Percentiles rank a stretch among this genome's conserved stretches.
phyloP scores from a whole-genome alignment of 1,140 invertebrate genomes.

The Drosophila sp. region DNA sequence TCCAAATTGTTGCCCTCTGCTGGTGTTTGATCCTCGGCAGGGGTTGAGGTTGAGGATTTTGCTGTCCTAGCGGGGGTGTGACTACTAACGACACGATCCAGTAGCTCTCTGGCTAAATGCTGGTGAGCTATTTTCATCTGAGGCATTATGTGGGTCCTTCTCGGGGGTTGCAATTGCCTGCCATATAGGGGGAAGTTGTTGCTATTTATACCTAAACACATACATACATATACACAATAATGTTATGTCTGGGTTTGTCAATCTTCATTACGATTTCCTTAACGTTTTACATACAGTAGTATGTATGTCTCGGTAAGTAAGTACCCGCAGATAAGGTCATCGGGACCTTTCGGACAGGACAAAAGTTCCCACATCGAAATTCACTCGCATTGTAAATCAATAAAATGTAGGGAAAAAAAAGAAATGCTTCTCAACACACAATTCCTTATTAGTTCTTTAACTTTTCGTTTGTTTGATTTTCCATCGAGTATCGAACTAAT shows the following conservation, averaged over 20 bases:
- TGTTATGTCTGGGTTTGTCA: conserved; percentile 50
- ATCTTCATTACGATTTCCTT: conserved; percentile 62
- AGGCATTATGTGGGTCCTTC: conserved; percentile 59
- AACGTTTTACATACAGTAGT: conserved; percentile 8
- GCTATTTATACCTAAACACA: conserved; percentile 55
- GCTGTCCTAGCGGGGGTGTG: conserved; percentile 42
- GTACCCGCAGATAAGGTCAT: conserved; percentile 56
- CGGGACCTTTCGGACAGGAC: conserved; percentile 53
- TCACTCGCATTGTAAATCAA: conserved; percentile 35
- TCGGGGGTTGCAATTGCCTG: conserved; percentile 26
- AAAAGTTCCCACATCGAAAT: conserved; percentile 57
- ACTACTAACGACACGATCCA: conserved; percentile 17
- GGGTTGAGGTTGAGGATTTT: conserved; percentile 20
- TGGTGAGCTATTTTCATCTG: conserved; percentile 60
- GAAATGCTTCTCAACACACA: neutral
- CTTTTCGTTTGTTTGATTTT: conserved; percentile 27
- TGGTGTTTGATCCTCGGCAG: conserved; percentile 7
- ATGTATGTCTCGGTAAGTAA: conserved; percentile 6
- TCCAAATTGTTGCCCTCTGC: conserved; percentile 20
- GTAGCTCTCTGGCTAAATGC: conserved; percentile 64
- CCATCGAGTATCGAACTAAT: conserved; percentile 30
- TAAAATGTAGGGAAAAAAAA: conserved; percentile 2
- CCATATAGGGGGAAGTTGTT: conserved; percentile 38
- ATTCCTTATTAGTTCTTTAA: conserved; percentile 34
- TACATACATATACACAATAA: neutral